Evolutionary conservation across 2,113 vertebrate genomes (phyloP), one percentile per base, ranked within the genome.

Genomic region (Sceloporus undulatus): DNA sequence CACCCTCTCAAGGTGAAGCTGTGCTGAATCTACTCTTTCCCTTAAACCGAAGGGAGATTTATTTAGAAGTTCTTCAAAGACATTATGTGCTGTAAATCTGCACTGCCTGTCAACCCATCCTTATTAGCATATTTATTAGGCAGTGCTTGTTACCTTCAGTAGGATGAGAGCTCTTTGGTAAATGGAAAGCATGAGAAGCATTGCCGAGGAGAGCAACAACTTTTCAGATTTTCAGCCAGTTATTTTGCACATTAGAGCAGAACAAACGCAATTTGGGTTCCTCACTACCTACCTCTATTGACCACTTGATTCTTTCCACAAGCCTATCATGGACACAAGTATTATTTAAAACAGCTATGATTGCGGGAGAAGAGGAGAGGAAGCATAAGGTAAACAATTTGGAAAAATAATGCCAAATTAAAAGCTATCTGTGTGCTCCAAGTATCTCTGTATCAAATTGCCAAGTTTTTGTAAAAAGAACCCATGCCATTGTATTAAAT

Each of bases 1-100:
- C 9, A 54, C 3, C 14, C n/a, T 11, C 25, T 4, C 54, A 27
- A 88, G 40, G 4, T 25, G 91, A 87, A 0, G 1, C 8, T 11
- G 7, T 74, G 6, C 0, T 79, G 9, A 59, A 79, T 74, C 54
- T n/a, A 40, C 29, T 23, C 54, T 52, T 54, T 79, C 78, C 79
- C 4, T 1, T 86, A 59, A 84, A 8, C 2, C 82, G 38, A 87
- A 86, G 16, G 38, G 71, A 52, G 4, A 18, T 68, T 18, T 89
- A 34, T 65, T 87, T 91, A 91, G 68, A 85, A 91, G 54, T 84
- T 4, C 25, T 23, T 93, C n/a, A 65, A 83, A 88, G 91, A 0
- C 1, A 66, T 27, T 4, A 9, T 5, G 42, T 0, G 2, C 77
- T 88, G 1, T 86, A 75, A 94, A 87, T 62, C 5, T 66, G 62